Base-by-base conservation (phyloP, 2,888 invertebrate genomes). In the Cephus runcator region DNA sequence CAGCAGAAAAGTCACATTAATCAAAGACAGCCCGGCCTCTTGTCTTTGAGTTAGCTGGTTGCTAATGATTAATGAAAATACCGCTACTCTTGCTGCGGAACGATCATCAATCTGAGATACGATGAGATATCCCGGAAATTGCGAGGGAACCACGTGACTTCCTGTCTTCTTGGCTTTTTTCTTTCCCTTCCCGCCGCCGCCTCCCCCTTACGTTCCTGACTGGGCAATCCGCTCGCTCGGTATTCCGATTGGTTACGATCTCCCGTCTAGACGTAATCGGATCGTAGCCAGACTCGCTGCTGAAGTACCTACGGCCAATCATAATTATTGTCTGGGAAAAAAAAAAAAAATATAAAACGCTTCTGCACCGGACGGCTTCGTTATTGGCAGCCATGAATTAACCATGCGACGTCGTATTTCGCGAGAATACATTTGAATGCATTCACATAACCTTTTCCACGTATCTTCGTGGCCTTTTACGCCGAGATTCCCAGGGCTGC, bases 41-140 rank as follows among this genome's bases (percentile, higher is more conserved):
- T 71, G 71, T 71, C 71, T 71, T 71, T 33, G 71, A 9, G 31
- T 12, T 34, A 33, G 33, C 71, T 12, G 71, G 71, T 71, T 31
- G 30, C 12, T 71, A 71, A 31, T 71, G 71, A 71, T 71, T 71
- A 71, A 31, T 31, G 71, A 71, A 71, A 71, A 71, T 71, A 31
- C 12, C 31, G 31, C 31, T 12, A 31, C 12, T 56, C 23, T 23
- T 56, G 2, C 56, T 23, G 23, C 23, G 56, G 56, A 56, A 56
- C 6, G 23, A 56, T 56, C 56, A 56, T 56, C 56, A 56, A 56
- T 56, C 56, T 56, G 56, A 56, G 9, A 56, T 56, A 6, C 56
- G 23, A 56, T 56, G 23, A 56, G 56, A 56, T 56, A 23, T 23
- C 23, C 56, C 56, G 56, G 56, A 56, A 56, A 23, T 23, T 56